These are phyloP conservation scores for Brachyptera risi DNA, from an alignment of 2,888 invertebrate species.

Conservation along the genomic window DNA sequence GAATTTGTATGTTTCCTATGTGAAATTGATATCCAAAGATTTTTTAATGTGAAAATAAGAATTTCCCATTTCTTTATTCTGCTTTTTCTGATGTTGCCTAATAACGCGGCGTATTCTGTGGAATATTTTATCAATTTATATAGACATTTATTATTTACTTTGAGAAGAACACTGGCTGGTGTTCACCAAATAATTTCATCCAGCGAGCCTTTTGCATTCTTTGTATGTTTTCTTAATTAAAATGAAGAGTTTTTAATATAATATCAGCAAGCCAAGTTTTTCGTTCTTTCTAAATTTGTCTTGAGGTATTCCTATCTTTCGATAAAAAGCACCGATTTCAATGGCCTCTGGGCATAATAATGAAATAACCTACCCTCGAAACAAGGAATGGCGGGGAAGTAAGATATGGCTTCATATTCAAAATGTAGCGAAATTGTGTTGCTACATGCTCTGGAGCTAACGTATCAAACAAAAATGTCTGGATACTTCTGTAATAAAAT, in stretches of 20 bases:
- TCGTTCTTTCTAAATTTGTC: constrained; percentile 3
- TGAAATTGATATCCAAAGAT: too few species aligned
- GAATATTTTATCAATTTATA: too few species aligned
- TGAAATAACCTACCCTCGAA: constrained; percentile 13
- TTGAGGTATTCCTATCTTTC: constrained; percentile 13
- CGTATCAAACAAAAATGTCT: constrained; percentile 1
- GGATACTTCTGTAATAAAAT: constrained; percentile 17
- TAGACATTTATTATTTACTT: too few species aligned
- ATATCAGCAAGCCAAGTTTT: neutral
- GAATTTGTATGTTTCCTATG: too few species aligned
- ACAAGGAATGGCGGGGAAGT: neutral
- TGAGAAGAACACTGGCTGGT: too few species aligned
- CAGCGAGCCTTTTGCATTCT: neutral
- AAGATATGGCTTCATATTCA: neutral
- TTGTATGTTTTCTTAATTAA: constrained; percentile 16
- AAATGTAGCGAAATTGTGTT: too few species aligned
- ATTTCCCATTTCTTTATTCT: too few species aligned
- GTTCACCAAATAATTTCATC: too few species aligned
- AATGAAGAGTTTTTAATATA: constrained; percentile 4
- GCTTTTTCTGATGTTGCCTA: too few species aligned
- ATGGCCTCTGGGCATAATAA: constrained; percentile 18
- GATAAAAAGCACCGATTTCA: constrained; percentile 3
- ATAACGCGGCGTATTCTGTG: too few species aligned
- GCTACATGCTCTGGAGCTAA: neutral
- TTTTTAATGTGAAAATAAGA: too few species aligned